These are phyloP conservation scores for Naja naja DNA, from an alignment of 2,113 vertebrate species.

Conservation along the genomic window DNA sequence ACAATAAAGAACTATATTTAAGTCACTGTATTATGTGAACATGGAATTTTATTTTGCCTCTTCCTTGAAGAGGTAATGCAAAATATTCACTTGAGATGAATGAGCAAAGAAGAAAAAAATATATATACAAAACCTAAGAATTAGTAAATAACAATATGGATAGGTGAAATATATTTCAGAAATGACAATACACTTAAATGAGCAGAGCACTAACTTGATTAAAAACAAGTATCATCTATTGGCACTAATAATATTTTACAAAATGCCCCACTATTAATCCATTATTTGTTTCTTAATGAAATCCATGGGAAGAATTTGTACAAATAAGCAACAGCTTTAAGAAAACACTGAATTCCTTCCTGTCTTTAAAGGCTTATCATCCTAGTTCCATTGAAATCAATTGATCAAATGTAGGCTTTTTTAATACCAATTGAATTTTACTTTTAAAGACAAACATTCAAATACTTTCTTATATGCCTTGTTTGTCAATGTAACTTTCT, in stretches of 20 bases:
- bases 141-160: neutral
- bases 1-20: neutral
- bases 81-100: neutral
- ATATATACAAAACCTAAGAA: slow-evolving; percentile 19
- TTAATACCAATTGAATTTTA: neutral
- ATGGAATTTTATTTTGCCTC: neutral
- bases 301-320: neutral
- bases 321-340: slow-evolving; percentile 32
- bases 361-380: neutral
- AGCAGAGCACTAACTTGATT: neutral
- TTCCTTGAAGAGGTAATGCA: neutral
- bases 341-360: neutral
- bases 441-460: neutral
- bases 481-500: slow-evolving; percentile 37
- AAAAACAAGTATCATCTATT: neutral
- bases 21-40: neutral
- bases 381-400: neutral
- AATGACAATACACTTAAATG: neutral
- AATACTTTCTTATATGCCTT: slow-evolving; percentile 14
- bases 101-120: neutral
- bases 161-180: neutral
- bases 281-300: slow-evolving; percentile 26
- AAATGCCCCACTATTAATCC: neutral
- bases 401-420: neutral
- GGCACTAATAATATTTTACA: neutral